phyloP scores from a whole-genome alignment of 1,140 invertebrate species.

The Drosophila parvula region DNA sequence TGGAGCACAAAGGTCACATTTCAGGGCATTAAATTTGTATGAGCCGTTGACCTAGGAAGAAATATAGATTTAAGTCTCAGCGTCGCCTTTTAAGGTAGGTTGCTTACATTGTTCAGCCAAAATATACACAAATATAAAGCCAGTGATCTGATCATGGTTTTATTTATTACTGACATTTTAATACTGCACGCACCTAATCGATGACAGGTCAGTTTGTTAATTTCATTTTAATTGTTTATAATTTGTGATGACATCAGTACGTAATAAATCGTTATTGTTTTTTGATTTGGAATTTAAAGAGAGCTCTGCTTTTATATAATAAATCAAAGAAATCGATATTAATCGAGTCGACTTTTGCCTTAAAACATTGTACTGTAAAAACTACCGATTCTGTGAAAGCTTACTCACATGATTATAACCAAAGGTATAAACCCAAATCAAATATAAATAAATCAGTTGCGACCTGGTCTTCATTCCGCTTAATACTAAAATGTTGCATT shows the following conservation, averaged over 20 bases:
- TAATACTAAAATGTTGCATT: background rate
- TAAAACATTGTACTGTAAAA: background rate
- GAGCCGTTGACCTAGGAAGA: constrained; percentile 2
- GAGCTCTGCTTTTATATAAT: background rate
- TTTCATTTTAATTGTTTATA: constrained; percentile 2
- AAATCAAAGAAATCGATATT: background rate
- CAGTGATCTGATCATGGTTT: background rate
- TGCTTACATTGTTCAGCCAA: background rate
- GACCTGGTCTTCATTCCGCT: background rate
- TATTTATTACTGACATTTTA: background rate
- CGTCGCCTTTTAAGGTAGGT: background rate
- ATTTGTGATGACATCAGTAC: background rate
- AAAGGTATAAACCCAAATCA: background rate
- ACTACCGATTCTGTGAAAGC: background rate
- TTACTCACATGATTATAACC: background rate
- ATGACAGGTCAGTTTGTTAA: background rate
- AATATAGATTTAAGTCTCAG: background rate
- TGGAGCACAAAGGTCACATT: background rate
- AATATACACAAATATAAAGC: background rate
- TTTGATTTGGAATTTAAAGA: background rate
- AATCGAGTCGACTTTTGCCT: background rate
- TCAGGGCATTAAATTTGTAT: constrained; percentile 32
- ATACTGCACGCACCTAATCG: no score
- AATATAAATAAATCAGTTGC: background rate
- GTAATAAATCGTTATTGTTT: background rate